Evolutionary conservation across 2,888 invertebrate genomes (phyloP), one percentile per base, ranked within the genome.

Genomic region (Lasioglossum oenotherae): DNA sequence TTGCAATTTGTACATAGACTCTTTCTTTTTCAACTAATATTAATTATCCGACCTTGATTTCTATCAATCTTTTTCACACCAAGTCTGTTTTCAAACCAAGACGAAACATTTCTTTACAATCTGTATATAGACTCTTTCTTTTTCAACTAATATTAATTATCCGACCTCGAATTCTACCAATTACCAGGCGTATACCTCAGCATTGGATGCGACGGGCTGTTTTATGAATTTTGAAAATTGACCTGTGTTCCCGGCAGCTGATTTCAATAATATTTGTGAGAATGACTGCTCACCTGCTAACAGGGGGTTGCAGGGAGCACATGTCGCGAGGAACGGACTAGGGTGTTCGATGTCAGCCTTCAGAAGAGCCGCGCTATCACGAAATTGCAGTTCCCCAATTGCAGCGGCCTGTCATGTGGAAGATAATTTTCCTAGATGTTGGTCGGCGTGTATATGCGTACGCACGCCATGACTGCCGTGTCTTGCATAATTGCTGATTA

Each of bases 381-480:
- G 64, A 87, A 87, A 87, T 84, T 87, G 78, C 78, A 80, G 74
- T 84, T 79, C 72, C 73, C 57, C 67, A 23, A 67, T 46, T 46
- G 75, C 71, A 57, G 69, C 57, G 71, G 67, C 38, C 46, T 74
- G 78, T 83, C 75, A 77, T 77, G 74, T 44, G 74, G 49, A 74
- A 82, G 75, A 87, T 81, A 84, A 78, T 85, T 82, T 46, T 46
- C 74, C 49, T 44, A 75, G 72, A 74, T 35, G 78, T 87, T 85
- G 71, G 5, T 69, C 38, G 12, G 23, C 35, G 23, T 19, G 35
- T 23, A 4, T 60, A 27, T 35, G 35, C 12, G 77, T 77, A 78
- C 64, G 23, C 74, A 71, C 49, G 38, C 53, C 81, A 74, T 16
- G 77, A 85, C 46, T 44, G 69, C 35, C 64, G 67, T 23, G 16